Evolutionary conservation across 2,113 vertebrate species (phyloP).

Genomic region (Scophthalmus maximus): DNA sequence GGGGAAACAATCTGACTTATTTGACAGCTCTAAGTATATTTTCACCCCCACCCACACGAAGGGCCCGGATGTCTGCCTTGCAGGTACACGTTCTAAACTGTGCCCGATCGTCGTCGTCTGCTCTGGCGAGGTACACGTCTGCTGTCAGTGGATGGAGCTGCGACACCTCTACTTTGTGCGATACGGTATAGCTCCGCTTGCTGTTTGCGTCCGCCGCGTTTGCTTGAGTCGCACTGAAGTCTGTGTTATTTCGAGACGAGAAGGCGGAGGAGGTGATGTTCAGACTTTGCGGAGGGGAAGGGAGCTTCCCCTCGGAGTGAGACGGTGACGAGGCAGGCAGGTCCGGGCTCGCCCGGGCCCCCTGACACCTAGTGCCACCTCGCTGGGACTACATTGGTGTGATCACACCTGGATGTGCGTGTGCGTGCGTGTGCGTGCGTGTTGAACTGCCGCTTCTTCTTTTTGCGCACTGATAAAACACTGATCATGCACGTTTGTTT

Average conservation of each 20-base stretch:
- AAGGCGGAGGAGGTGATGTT: constrained; percentile 32
- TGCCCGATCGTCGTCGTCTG: no score
- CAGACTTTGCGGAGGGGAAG: constrained; percentile 42
- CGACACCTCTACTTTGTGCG: no score
- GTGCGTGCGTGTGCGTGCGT: constrained; percentile 15
- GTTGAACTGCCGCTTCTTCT: neutral
- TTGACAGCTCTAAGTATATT: no score
- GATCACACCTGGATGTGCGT: constrained; percentile 72
- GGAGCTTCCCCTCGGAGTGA: constrained; percentile 59
- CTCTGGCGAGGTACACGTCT: no score
- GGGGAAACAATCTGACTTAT: no score
- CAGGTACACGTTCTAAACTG: neutral
- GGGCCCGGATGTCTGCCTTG: neutral
- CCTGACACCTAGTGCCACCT: constrained; percentile 64
- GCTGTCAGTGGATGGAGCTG: neutral
- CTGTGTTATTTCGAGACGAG: constrained; percentile 26
- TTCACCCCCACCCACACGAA: no score
- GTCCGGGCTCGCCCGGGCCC: constrained; percentile 78
- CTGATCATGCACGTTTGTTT: neutral
- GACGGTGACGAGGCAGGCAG: constrained; percentile 74
- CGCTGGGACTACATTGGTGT: constrained; percentile 68
- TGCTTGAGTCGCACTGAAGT: neutral
- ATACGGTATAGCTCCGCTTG: no score
- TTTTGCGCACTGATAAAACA: constrained; percentile 11
- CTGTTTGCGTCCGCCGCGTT: neutral